Percentiles rank a stretch among this genome's conserved stretches.
Conservation (phyloP, 1,140 invertebrate species). For the Micrasema minimum region DNA sequence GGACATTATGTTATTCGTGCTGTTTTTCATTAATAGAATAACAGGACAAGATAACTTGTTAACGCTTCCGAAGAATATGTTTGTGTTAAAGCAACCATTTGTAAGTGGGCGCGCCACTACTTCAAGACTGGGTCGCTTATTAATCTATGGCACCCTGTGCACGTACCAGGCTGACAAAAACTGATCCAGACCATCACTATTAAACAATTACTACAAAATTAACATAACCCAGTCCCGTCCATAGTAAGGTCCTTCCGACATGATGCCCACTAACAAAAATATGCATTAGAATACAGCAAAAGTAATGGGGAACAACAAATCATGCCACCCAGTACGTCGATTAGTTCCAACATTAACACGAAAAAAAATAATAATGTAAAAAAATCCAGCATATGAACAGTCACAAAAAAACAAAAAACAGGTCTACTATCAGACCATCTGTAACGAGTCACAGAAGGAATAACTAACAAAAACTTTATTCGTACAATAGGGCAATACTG, state of each 20-base stretch:
- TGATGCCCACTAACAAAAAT: constrained; percentile 51
- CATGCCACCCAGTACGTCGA: constrained; percentile 64
- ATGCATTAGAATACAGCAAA: constrained; percentile 56
- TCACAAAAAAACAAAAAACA: constrained; percentile 63
- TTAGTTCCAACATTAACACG: constrained; percentile 61
- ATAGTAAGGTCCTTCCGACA: constrained; percentile 61
- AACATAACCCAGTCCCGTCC: constrained; percentile 67
- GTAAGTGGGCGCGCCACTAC: constrained; percentile 86
- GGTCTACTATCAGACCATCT: constrained; percentile 57
- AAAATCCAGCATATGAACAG: constrained; percentile 68
- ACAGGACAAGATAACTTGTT: constrained; percentile 14
- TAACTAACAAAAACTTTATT: constrained; percentile 54
- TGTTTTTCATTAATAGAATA: constrained; percentile 18
- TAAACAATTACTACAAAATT: constrained; percentile 67
- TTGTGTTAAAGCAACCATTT: constrained; percentile 45
- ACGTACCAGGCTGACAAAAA: constrained; percentile 74
- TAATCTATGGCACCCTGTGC: constrained; percentile 89
- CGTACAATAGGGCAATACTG: constrained; percentile 49
- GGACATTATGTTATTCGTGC: neutral
- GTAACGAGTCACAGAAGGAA: constrained; percentile 60
- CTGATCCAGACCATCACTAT: constrained; percentile 69
- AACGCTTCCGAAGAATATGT: constrained; percentile 33
- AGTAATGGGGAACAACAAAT: constrained; percentile 61
- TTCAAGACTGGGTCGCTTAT: constrained; percentile 91
- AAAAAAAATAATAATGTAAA: constrained; percentile 70